Conservation (phyloP, 2,888 invertebrate genomes). For the Cataglyphis albicans region DNA sequence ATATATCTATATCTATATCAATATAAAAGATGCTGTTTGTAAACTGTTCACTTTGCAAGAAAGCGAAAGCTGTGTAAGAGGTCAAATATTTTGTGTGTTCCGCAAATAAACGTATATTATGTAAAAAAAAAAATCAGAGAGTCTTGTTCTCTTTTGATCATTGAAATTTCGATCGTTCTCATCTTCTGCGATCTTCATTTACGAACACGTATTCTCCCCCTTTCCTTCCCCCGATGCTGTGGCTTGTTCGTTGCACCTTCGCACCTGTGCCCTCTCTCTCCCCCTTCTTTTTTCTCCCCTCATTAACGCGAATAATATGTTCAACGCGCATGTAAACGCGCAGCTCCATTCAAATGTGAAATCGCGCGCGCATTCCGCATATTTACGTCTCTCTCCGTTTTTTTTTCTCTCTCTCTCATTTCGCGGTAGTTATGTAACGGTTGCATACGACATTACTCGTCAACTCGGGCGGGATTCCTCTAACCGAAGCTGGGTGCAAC, state of each 20-base stretch:
- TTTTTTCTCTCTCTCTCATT: conserved; percentile 1
- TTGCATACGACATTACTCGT: conserved; percentile 33
- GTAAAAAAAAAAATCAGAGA: conserved; percentile 60
- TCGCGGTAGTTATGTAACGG: conserved; percentile 27
- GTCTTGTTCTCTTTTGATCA: conserved; percentile 65
- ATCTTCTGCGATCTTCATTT: conserved; percentile 50
- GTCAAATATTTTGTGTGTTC: conserved; percentile 68
- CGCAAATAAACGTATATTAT: conserved; percentile 75
- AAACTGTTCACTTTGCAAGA: conserved; percentile 34
- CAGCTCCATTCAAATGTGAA: conserved; percentile 32
- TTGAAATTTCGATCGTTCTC: conserved; percentile 1
- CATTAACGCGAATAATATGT: conserved; percentile 43
- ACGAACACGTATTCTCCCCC: not conserved
- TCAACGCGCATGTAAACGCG: conserved; percentile 17
- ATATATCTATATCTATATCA: conserved; percentile 41
- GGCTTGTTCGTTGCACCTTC: conserved; percentile 68
- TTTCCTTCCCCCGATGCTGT: conserved; percentile 24
- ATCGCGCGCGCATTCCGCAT: conserved; percentile 21
- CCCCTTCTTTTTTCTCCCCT: not conserved
- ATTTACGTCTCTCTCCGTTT: conserved; percentile 27
- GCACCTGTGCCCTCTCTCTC: not conserved
- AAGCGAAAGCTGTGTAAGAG: conserved; percentile 67
- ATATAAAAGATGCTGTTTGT: conserved; percentile 53
- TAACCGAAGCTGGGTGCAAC: conserved; percentile 81
- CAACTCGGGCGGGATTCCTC: conserved; percentile 59